These are phyloP conservation scores for Leptothorax acervorum DNA, from an alignment of 2,888 invertebrate genomes.

Conservation along the genomic window DNA sequence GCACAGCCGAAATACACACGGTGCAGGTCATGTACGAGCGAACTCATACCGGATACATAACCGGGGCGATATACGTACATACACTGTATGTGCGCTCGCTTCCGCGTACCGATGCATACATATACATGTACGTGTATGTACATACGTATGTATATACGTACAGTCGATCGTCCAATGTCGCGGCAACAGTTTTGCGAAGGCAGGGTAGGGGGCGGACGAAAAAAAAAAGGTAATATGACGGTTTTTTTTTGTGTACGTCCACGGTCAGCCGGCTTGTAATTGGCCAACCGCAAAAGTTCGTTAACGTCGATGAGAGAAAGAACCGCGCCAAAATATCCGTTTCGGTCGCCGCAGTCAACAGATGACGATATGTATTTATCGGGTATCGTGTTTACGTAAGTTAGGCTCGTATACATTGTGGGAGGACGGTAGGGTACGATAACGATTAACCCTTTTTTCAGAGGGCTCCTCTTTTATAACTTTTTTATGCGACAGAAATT, in stretches of 20 bases:
- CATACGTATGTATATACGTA: slow-evolving; percentile 34
- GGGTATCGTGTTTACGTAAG: slow-evolving; percentile 39
- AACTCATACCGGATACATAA: slow-evolving; percentile 24
- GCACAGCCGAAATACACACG: slow-evolving; percentile 45
- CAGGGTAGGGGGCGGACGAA: not conserved
- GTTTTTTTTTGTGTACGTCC: slow-evolving; percentile 44
- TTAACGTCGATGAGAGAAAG: slow-evolving; percentile 49
- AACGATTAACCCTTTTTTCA: slow-evolving; percentile 27
- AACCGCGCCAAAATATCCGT: slow-evolving; percentile 48
- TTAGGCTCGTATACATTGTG: slow-evolving; percentile 17
- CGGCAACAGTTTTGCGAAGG: slow-evolving; percentile 67
- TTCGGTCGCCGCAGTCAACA: slow-evolving; percentile 35
- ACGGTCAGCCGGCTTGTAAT: slow-evolving; percentile 60
- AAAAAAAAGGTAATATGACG: not conserved
- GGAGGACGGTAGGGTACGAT: slow-evolving; percentile 10
- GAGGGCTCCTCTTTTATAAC: not conserved
- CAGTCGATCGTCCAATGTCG: slow-evolving; percentile 70
- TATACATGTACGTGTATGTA: slow-evolving; percentile 36
- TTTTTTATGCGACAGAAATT: not conserved
- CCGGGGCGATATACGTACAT: slow-evolving; percentile 40
- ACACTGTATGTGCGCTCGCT: slow-evolving; percentile 15
- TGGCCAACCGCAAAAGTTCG: slow-evolving; percentile 59
- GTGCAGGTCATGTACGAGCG: slow-evolving; percentile 29
- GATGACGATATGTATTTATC: slow-evolving; percentile 47
- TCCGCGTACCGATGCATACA: slow-evolving; percentile 17